Conservation (phyloP, 1,140 invertebrate genomes). For the Pantala flavescens region DNA sequence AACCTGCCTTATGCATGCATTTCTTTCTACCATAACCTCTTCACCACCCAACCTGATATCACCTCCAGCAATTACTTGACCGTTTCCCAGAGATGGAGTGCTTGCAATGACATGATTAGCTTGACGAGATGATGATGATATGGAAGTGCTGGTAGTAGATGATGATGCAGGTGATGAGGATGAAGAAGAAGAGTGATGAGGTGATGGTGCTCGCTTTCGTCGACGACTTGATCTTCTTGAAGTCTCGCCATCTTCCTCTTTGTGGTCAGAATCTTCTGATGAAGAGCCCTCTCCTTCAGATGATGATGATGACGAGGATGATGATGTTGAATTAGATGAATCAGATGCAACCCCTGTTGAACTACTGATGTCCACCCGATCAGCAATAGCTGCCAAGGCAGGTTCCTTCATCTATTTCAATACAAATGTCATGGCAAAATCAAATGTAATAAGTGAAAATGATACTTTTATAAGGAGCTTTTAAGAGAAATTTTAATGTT, state of each 20-base stretch:
- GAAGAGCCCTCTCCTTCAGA: conserved; percentile 47
- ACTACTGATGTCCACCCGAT: conserved; percentile 73
- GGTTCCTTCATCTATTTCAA: conserved; percentile 57
- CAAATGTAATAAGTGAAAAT: not conserved
- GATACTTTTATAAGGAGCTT: not conserved
- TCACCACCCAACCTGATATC: not conserved
- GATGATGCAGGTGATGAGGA: not conserved
- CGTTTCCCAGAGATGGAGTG: not conserved
- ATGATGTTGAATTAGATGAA: conserved; percentile 82
- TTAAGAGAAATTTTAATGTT: too few relatives aligned
- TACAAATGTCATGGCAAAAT: conserved; percentile 22
- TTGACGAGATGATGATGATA: not conserved
- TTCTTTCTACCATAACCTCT: not conserved
- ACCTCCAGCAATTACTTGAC: not conserved
- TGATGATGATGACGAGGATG: conserved; percentile 58
- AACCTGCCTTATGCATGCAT: not conserved
- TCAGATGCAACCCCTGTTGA: conserved; percentile 89
- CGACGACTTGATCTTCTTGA: conserved; percentile 13
- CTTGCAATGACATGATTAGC: not conserved
- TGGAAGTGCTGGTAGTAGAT: not conserved
- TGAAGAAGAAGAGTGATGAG: not conserved
- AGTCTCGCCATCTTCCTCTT: conserved; percentile 35
- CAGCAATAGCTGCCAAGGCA: conserved; percentile 72
- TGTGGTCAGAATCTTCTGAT: conserved; percentile 54
- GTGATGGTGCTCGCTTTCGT: not conserved